Evolutionary conservation across 2,113 vertebrate species (phyloP).

Genomic region (Macrotus californicus): DNA sequence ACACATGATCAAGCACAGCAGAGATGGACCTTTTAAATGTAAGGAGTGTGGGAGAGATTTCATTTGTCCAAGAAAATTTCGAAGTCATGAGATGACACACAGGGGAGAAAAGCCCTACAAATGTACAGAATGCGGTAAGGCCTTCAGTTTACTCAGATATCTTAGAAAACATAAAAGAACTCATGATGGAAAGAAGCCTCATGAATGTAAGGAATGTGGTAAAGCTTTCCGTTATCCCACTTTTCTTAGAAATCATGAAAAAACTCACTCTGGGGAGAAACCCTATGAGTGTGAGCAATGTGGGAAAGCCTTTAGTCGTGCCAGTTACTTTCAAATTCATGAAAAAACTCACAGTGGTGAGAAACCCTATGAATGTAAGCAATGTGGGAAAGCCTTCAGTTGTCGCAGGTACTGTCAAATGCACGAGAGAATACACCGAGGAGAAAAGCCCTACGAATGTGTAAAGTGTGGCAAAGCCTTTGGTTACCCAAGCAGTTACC

Average conservation of each 20-base stretch:
- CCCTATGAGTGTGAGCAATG: constrained; percentile 13
- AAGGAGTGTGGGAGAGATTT: background rate
- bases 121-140: background rate
- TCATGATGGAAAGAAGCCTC: background rate
- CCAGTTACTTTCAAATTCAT: background rate
- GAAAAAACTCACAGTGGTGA: background rate
- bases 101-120: constrained; percentile 18
- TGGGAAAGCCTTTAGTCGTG: constrained; percentile 10
- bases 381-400: background rate
- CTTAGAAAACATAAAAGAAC: background rate
- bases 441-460: background rate
- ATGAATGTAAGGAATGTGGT: background rate
- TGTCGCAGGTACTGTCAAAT: background rate
- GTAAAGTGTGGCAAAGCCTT: background rate
- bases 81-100: constrained; percentile 27
- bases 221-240: background rate
- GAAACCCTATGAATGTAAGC: background rate
- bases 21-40: constrained; percentile 5
- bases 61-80: background rate
- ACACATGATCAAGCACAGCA: background rate
- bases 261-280: constrained; percentile 26
- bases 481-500: background rate
- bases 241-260: constrained; percentile 13
- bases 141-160: background rate
- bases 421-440: background rate